Conservation (phyloP, 1,140 invertebrate genomes). For the Formica exsecta region DNA sequence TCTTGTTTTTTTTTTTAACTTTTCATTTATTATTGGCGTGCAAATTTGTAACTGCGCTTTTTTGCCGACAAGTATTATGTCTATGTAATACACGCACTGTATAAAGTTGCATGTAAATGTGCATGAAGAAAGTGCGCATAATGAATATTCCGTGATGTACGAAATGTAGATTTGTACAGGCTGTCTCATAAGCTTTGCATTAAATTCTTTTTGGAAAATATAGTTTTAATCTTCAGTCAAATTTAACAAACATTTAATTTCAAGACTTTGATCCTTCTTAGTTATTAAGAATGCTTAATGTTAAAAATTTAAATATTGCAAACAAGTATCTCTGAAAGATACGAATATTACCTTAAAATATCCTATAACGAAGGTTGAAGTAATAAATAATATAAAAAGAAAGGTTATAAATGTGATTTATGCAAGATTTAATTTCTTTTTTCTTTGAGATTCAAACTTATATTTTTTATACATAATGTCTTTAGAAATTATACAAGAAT, state of each 20-base stretch:
- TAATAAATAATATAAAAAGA: neutral
- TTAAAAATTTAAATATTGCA: neutral
- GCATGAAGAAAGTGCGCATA: constrained; percentile 45
- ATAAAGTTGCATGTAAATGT: constrained; percentile 55
- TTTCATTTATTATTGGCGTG: neutral
- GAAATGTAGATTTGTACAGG: constrained; percentile 45
- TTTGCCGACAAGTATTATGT: neutral
- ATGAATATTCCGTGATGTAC: constrained; percentile 28
- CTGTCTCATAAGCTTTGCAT: constrained; percentile 42
- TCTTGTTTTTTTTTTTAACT: neutral
- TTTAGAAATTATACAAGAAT: neutral
- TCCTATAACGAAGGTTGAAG: neutral
- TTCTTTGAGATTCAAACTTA: neutral
- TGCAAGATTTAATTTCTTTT: constrained; percentile 31
- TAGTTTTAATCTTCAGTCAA: neutral
- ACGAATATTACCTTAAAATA: neutral
- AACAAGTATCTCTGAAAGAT: neutral
- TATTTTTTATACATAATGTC: neutral
- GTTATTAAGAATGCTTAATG: constrained; percentile 3
- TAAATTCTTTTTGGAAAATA: neutral
- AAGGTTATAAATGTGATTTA: neutral
- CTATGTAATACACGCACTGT: constrained; percentile 11
- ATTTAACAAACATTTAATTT: neutral
- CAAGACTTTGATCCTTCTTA: neutral
- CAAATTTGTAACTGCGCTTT: constrained; percentile 17